These are phyloP conservation scores for Beroe forskalii DNA, from an alignment of 37 sponge, comb jelly and placozoan genomes.

Conservation along the genomic window DNA sequence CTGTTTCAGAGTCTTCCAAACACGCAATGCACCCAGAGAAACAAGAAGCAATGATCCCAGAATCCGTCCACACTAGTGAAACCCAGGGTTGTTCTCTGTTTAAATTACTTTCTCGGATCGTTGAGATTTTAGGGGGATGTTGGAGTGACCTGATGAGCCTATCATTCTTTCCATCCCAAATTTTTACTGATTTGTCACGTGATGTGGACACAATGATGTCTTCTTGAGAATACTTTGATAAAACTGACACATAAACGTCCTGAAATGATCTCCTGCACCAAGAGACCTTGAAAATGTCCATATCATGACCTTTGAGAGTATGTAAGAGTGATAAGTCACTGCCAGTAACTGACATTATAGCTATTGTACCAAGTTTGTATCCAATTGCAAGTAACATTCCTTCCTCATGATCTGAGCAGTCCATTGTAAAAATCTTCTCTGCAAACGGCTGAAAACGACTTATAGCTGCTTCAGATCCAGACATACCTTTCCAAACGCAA, in stretches of 20 bases:
- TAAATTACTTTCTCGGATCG: not conserved
- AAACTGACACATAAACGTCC: not conserved
- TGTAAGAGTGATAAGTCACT: not conserved
- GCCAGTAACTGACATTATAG: constrained; percentile 6
- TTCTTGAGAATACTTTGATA: not conserved
- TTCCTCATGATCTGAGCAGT: constrained; percentile 13
- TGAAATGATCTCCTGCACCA: not conserved
- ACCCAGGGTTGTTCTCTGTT: constrained; percentile 49
- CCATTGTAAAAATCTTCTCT: constrained; percentile 35
- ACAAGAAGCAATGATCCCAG: not conserved
- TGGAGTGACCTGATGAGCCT: constrained; percentile 11
- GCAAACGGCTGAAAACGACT: constrained; percentile 14
- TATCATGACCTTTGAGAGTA: constrained; percentile 54
- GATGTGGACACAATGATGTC: constrained; percentile 19
- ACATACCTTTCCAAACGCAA: constrained; percentile 14
- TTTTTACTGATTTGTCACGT: constrained; percentile 38
- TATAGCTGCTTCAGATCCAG: not conserved
- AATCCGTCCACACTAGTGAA: not conserved
- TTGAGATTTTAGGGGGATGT: not conserved
- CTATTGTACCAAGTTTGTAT: constrained; percentile 18
- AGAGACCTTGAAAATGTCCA: constrained; percentile 39
- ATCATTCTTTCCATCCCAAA: constrained; percentile 20
- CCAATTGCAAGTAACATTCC: not conserved
- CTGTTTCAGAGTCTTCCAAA: not conserved
- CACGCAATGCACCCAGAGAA: not conserved